These are phyloP conservation scores for Prionailurus bengalensis DNA, from an alignment of 2,113 vertebrate genomes.

Conservation along the genomic window DNA sequence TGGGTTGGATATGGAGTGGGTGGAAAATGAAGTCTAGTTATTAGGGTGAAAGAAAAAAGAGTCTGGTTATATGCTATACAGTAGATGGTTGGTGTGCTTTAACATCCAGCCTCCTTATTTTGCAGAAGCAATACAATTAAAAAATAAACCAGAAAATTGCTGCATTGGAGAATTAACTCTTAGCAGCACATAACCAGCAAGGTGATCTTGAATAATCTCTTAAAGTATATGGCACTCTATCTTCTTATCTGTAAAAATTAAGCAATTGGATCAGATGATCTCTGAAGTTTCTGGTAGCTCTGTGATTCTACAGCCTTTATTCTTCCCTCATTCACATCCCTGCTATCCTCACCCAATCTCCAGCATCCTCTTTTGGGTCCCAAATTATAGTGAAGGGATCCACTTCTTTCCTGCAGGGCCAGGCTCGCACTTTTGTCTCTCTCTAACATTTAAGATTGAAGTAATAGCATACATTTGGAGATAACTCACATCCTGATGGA, in stretches of 20 bases:
- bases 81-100: neutral
- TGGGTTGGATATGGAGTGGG: neutral
- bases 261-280: neutral
- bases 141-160: neutral
- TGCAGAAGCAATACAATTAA: neutral
- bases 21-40: neutral
- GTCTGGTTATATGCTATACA: neutral
- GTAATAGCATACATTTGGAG: neutral
- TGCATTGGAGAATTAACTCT: neutral
- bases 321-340: neutral
- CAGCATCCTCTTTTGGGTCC: neutral
- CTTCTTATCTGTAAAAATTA: neutral
- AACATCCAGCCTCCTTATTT: neutral
- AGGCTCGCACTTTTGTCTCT: neutral
- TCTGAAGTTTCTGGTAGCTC: neutral
- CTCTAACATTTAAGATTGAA: neutral
- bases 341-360: neutral
- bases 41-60: neutral
- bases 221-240: neutral
- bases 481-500: neutral
- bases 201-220: neutral
- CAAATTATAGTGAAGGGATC: neutral
- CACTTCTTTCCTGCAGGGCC: neutral
- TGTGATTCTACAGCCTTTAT: neutral
- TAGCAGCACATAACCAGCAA: neutral